phyloP scores from a whole-genome alignment of 64 coral and sea anemone genomes.

The Montipora foliosa region DNA sequence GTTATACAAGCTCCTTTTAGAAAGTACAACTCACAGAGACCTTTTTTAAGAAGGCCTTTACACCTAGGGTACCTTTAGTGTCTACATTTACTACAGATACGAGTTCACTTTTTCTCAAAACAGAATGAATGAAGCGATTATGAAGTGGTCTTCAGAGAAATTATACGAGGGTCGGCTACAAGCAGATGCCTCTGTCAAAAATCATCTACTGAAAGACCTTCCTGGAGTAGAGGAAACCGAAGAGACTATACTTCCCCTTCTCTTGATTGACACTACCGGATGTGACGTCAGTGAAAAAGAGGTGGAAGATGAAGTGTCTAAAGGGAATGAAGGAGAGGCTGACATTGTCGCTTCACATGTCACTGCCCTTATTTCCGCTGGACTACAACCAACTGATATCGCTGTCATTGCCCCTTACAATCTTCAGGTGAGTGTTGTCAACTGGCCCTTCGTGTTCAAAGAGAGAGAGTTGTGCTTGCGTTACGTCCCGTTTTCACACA shows the following conservation, averaged over 20 bases:
- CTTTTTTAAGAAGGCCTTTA: too few relatives aligned
- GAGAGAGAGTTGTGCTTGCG: too few relatives aligned
- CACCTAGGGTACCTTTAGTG: too few relatives aligned
- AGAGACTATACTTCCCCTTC: conserved; percentile 78
- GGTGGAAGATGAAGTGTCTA: conserved; percentile 86
- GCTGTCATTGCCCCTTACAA: conserved; percentile 98
- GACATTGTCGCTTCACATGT: conserved; percentile 96
- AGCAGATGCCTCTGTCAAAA: conserved; percentile 78
- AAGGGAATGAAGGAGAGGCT: conserved; percentile 98
- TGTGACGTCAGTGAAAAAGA: conserved; percentile 91
- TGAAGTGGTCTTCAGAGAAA: conserved; percentile 91
- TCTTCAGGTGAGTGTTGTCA: conserved; percentile 74
- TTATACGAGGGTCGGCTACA: conserved; percentile 81
- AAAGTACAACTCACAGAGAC: too few relatives aligned
- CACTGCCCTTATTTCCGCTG: conserved; percentile 75
- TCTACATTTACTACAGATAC: not conserved
- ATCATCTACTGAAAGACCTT: conserved; percentile 83
- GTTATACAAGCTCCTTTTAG: too few relatives aligned
- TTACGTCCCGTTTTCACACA: too few relatives aligned
- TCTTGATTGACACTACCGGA: conserved; percentile 97
- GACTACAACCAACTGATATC: conserved; percentile 80
- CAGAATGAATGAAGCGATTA: conserved; percentile 96
- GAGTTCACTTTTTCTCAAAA: not conserved
- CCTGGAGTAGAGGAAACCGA: conserved; percentile 86
- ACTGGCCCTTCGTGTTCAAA: not conserved